These are phyloP conservation scores for Gnathonemus echidnorhynchus DNA, from an alignment of 2,113 vertebrate species.

Conservation along the genomic window DNA sequence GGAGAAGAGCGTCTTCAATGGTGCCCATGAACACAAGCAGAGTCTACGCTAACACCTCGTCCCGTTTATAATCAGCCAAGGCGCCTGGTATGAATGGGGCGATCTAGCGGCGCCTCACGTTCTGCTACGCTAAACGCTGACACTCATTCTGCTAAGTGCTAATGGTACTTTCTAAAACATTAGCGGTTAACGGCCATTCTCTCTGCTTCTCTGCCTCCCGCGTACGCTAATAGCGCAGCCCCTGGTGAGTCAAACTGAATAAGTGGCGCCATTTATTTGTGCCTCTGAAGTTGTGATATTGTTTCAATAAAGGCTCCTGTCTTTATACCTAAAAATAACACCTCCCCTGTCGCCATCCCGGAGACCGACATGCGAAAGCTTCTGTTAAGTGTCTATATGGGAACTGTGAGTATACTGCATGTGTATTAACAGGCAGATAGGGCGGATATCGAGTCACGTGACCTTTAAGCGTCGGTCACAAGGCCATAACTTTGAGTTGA, in stretches of 20 bases:
- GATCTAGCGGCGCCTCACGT: slow-evolving; percentile 51
- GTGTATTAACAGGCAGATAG: background rate
- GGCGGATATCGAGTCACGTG: background rate
- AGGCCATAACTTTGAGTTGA: too few species aligned
- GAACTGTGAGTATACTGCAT: background rate
- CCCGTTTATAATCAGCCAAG: slow-evolving; percentile 72
- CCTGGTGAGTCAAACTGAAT: slow-evolving; percentile 12
- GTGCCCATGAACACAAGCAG: slow-evolving; percentile 57
- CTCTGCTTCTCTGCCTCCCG: background rate
- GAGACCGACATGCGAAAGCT: background rate
- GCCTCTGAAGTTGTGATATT: background rate
- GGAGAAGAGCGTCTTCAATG: slow-evolving; percentile 64
- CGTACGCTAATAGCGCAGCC: background rate
- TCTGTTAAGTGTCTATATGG: background rate
- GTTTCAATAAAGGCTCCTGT: slow-evolving; percentile 12
- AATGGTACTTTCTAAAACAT: slow-evolving; percentile 17
- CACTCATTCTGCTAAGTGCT: slow-evolving; percentile 25
- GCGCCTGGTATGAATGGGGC: slow-evolving; percentile 69
- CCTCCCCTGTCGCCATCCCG: slow-evolving; percentile 11
- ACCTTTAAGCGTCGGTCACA: background rate
- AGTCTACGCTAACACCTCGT: slow-evolving; percentile 70
- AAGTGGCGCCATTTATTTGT: slow-evolving; percentile 18
- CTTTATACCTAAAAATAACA: slow-evolving; percentile 27
- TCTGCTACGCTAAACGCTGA: slow-evolving; percentile 11
- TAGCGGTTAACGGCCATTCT: slow-evolving; percentile 5